Evolutionary conservation across 2,113 vertebrate genomes (phyloP), one percentile per base, ranked within the genome.

Genomic region (Monopterus albus): DNA sequence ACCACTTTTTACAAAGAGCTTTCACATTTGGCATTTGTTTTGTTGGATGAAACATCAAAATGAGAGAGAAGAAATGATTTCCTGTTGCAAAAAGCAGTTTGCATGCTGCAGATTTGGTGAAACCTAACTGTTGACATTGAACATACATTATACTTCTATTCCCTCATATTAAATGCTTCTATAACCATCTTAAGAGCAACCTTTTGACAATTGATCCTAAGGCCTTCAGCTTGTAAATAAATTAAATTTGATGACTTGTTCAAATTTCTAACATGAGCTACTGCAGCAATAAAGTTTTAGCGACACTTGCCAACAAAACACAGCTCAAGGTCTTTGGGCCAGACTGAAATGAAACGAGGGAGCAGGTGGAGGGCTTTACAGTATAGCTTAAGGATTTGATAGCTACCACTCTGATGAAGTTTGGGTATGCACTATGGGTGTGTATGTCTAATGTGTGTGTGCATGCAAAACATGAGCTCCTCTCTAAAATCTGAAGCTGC

Each of bases 341-440:
- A 50, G 53, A 78, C 47, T 33, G 59, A 63, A 56, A 50, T 49
- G 26, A 60, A 81, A 65, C 17, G 38, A 78, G 28, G 39, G 18
- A 76, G 78, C 81, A 87, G 67, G 59, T 59, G 72, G 75, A 63
- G 5, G 31, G 64, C 45, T 83, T 75, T 70, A n/a, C n/a, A n/a
- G n/a, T n/a, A 39, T 25, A 26, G 60, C 76, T 74, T 74, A 52
- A 50, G 69, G 53, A 61, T 71, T 43, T 67, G 25, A 55, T 75
- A 64, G 70, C 28, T 21, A 64, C 26, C 53, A 68, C 51, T 57
- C 61, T 76, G 58, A 40, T 15, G 31, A 50, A 35, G 64, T 70
- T 8, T 75, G 53, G 52, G n/a, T 52, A 50, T 57, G 17, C 20
- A 1, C 2, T 39, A 11, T 49, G 46, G 18, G 31, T 49, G 28